A percentile compares a stretch with the other conserved stretches of the same genome.
Conservation (phyloP, 2,113 vertebrate genomes). For the Caretta caretta region DNA sequence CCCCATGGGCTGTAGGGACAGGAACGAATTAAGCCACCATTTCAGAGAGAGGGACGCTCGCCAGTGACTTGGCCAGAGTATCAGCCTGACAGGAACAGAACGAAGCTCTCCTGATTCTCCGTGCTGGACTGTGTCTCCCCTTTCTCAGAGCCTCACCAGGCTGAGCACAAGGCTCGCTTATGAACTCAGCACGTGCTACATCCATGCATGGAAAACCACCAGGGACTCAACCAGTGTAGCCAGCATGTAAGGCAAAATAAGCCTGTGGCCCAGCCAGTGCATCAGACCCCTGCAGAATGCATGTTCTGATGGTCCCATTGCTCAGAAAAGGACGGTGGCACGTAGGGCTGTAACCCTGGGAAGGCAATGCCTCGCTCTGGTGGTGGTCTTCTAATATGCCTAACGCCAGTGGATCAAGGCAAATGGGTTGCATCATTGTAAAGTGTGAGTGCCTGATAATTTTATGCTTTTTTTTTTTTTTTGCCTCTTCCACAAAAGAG, state of each 20-base stretch:
- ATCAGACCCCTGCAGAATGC: neutral
- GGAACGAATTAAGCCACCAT: too few species aligned
- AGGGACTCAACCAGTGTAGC: neutral
- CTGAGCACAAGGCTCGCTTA: neutral
- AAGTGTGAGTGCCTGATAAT: neutral
- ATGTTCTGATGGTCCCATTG: neutral
- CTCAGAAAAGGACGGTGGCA: neutral
- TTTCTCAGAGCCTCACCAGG: neutral
- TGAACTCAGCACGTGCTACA: neutral
- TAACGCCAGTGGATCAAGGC: too few species aligned
- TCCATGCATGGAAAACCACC: neutral
- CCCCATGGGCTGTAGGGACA: too few species aligned
- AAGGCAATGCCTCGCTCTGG: too few species aligned
- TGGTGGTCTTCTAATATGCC: too few species aligned
- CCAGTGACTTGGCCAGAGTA: neutral
- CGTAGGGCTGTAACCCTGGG: neutral
- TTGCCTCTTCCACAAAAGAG: neutral
- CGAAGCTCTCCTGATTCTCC: neutral
- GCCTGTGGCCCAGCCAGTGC: neutral
- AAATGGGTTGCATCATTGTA: too few species aligned
- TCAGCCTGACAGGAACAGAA: neutral
- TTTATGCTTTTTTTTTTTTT: neutral
- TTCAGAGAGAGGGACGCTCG: neutral
- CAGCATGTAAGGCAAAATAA: neutral
- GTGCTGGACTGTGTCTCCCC: neutral